These are phyloP conservation scores for Hydrocynus forskahlii DNA, from an alignment of 2,797 vertebrate genomes.

Conservation along the genomic window DNA sequence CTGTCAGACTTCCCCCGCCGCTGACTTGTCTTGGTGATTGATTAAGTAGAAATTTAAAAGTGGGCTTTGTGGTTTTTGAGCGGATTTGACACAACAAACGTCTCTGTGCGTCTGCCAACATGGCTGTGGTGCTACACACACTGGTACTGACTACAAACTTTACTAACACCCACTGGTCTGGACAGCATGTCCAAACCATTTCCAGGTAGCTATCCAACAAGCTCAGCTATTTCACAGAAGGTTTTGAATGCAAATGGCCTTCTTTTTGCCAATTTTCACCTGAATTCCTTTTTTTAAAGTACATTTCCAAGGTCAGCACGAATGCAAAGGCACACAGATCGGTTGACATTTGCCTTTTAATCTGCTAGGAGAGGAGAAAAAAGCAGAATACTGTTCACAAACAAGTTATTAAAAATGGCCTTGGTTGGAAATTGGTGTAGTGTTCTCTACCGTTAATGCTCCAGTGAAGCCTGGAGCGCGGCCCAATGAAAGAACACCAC, in stretches of 20 bases:
- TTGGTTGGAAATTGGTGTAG: conserved; percentile 30
- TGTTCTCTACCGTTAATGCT: not conserved
- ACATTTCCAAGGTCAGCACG: conserved; percentile 25
- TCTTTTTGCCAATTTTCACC: not conserved
- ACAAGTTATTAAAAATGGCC: conserved; percentile 11
- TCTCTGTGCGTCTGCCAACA: not conserved
- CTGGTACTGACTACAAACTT: not conserved
- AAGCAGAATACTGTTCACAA: not conserved
- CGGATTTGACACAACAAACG: not conserved
- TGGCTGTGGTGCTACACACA: not conserved
- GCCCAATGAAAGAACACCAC: not conserved
- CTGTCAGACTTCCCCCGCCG: not conserved
- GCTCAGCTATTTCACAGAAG: not conserved
- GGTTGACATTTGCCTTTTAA: conserved; percentile 17
- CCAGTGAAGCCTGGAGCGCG: not conserved
- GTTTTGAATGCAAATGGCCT: not conserved
- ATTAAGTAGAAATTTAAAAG: not conserved
- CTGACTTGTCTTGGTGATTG: conserved; percentile 10
- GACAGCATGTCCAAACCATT: not conserved
- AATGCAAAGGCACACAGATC: not conserved
- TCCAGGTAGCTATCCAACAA: not conserved
- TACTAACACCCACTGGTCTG: not conserved
- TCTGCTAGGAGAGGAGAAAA: conserved; percentile 1
- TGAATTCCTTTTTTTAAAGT: conserved; percentile 14
- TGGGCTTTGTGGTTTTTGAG: not conserved